Percentiles rank a stretch among this genome's conserved stretches.
Conservation (phyloP, 2,113 vertebrate species). For the Eudorcas thomsonii region DNA sequence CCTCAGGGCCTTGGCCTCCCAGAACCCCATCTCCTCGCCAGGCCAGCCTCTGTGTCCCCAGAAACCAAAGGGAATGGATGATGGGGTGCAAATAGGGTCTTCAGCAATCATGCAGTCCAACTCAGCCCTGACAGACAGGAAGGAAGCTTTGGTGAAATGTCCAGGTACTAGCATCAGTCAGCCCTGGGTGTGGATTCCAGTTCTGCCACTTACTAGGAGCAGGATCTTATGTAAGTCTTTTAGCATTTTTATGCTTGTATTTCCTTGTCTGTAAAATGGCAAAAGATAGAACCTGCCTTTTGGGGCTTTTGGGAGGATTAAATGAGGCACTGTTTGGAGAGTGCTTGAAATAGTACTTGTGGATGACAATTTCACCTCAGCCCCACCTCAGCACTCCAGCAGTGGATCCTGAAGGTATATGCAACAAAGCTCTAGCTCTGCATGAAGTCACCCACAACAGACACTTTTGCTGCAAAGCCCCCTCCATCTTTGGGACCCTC, state of each 20-base stretch:
- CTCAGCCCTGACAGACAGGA: not conserved
- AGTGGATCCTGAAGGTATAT: not conserved
- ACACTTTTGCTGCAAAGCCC: not conserved
- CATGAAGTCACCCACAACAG: not conserved
- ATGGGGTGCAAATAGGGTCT: not conserved
- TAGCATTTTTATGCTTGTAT: not conserved
- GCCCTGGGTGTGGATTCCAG: not conserved
- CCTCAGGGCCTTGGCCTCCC: not conserved
- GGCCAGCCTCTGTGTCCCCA: not conserved
- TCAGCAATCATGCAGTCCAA: not conserved
- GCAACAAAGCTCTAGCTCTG: not conserved
- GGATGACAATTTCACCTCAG: not conserved
- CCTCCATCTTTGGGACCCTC: not conserved
- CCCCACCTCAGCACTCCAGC: not conserved
- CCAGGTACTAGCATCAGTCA: not conserved
- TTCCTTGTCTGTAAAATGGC: not conserved
- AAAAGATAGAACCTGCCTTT: not conserved
- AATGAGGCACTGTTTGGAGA: not conserved
- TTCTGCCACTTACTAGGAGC: not conserved
- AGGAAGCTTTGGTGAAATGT: not conserved
- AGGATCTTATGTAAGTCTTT: not conserved
- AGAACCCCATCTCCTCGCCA: not conserved
- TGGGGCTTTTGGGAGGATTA: not conserved
- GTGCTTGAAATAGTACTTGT: not conserved
- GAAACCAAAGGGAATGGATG: not conserved